These are phyloP conservation scores for Liasis olivaceus DNA, from an alignment of 2,797 vertebrate species.

Conservation along the genomic window DNA sequence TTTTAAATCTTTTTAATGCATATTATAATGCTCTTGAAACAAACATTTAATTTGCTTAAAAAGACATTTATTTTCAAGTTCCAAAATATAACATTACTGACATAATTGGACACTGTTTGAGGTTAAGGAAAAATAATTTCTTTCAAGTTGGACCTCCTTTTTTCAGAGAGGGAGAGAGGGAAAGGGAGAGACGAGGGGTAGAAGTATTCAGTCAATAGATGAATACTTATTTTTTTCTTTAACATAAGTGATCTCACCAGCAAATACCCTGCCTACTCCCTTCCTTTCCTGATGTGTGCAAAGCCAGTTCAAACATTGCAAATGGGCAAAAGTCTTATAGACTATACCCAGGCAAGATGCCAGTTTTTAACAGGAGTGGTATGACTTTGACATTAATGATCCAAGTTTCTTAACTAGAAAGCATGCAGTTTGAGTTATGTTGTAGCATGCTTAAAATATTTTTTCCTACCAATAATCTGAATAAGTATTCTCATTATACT, in stretches of 20 bases:
- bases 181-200: too few relatives aligned
- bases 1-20: background rate
- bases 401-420: slow-evolving; percentile 2
- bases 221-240: slow-evolving; percentile 9
- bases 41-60: background rate
- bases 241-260: background rate
- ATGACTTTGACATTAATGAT: slow-evolving; percentile 9
- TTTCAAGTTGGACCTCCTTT: background rate
- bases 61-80: background rate
- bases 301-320: slow-evolving; percentile 30
- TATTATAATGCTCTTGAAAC: background rate
- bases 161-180: background rate
- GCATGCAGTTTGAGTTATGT: slow-evolving; percentile 4
- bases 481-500: background rate
- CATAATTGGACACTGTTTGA: background rate
- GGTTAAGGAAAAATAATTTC: background rate
- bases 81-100: background rate
- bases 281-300: slow-evolving; percentile 7
- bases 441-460: slow-evolving; percentile 18
- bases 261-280: slow-evolving; percentile 3
- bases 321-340: slow-evolving; percentile 22
- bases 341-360: background rate
- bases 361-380: slow-evolving; percentile 22
- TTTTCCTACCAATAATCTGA: slow-evolving; percentile 21
- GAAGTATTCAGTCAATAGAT: slow-evolving; percentile 3